These are phyloP conservation scores for Bujurquina vittata DNA, from an alignment of 2,113 vertebrate species.

Conservation along the genomic window DNA sequence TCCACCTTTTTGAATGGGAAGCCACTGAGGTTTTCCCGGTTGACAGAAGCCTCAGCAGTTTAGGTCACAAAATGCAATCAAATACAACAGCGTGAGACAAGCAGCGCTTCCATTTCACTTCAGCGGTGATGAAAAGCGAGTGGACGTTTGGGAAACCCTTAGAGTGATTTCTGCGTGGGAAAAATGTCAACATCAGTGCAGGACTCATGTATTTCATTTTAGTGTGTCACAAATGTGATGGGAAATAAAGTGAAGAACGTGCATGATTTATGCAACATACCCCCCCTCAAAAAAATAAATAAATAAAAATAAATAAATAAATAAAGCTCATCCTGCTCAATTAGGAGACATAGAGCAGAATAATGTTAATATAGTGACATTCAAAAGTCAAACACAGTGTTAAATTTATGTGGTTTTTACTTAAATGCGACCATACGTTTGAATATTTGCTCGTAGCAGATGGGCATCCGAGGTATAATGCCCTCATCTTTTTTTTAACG, in stretches of 20 bases:
- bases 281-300: fast-evolving
- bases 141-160: not conserved
- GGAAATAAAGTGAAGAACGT: not conserved
- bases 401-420: not conserved
- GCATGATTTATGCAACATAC: not conserved
- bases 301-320: not conserved
- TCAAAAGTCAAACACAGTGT: not conserved
- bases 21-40: not conserved
- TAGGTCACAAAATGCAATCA: not conserved
- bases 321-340: not conserved
- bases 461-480: constrained; percentile 20
- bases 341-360: not conserved
- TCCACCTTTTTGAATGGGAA: constrained; percentile 5
- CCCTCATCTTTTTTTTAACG: not conserved
- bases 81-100: not conserved
- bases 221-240: not conserved
- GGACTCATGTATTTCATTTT: not conserved
- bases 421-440: constrained; percentile 23
- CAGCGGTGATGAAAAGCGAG: not conserved
- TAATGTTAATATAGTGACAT: constrained; percentile 17
- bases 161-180: not conserved
- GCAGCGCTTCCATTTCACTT: not conserved
- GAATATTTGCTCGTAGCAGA: constrained; percentile 39
- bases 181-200: not conserved
- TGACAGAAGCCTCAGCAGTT: not conserved